phyloP scores from a whole-genome alignment of 1,140 invertebrate genomes.

The Rhopalosiphum padi region DNA sequence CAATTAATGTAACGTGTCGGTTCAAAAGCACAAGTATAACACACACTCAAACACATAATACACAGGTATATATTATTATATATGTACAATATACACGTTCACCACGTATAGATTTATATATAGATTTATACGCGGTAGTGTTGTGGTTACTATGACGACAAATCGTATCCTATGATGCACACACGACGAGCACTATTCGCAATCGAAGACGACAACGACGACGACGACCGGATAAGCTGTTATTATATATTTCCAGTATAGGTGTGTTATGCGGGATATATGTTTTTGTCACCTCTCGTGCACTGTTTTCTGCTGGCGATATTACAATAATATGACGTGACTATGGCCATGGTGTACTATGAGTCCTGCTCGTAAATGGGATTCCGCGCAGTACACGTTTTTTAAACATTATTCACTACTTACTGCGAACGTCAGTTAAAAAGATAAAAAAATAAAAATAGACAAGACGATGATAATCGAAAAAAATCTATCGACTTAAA shows the following conservation, averaged over 20 bases:
- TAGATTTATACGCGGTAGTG: neutral
- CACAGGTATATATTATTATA: neutral
- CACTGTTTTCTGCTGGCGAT: neutral
- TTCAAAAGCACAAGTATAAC: neutral
- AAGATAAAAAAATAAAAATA: no score
- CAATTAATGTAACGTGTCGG: slow-evolving; percentile 34
- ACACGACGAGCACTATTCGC: neutral
- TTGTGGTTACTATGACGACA: slow-evolving; percentile 23
- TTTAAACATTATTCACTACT: no score
- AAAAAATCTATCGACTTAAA: no score
- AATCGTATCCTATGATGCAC: neutral
- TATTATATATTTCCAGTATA: neutral
- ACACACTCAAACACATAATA: neutral
- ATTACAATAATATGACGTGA: no score
- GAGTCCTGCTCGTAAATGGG: no score
- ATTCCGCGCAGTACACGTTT: no score
- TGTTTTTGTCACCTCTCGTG: neutral
- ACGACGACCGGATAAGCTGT: neutral
- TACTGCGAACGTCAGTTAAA: no score
- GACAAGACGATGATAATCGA: no score
- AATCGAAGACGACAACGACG: neutral
- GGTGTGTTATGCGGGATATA: neutral
- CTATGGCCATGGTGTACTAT: no score
- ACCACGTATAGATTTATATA: neutral
- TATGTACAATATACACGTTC: neutral